A percentile compares a stretch with the other conserved stretches of the same genome.
Evolutionary conservation across 2,113 vertebrate species (phyloP).

Genomic region (Rhineura floridana): DNA sequence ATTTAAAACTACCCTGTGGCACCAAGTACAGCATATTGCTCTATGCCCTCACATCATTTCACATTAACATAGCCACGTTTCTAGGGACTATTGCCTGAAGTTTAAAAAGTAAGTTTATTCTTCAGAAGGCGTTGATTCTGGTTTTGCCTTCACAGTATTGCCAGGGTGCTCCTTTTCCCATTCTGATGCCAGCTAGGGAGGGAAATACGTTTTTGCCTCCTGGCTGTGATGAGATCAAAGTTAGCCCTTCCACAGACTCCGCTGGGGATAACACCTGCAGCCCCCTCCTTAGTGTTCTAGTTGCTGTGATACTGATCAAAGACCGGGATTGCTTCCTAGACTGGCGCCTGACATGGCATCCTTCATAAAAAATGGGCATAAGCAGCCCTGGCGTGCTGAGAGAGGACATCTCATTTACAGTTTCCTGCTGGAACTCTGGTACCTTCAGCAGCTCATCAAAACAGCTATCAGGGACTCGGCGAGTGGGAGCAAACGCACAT

Average conservation of each 20-base stretch:
- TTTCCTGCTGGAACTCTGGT: slow-evolving; percentile 54
- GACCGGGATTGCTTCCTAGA: slow-evolving; percentile 49
- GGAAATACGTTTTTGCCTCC: slow-evolving; percentile 33
- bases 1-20: not conserved
- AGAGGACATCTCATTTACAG: slow-evolving; percentile 64
- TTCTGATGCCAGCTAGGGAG: slow-evolving; percentile 34
- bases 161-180: not conserved
- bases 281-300: slow-evolving; percentile 17
- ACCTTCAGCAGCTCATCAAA: slow-evolving; percentile 60
- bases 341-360: slow-evolving; percentile 21
- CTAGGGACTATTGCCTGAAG: not conserved
- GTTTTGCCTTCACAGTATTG: not conserved
- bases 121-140: no score
- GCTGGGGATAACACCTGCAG: not conserved
- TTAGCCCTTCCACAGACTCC: slow-evolving; percentile 17
- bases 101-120: not conserved
- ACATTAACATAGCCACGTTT: not conserved
- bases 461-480: slow-evolving; percentile 56
- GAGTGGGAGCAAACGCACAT: not conserved
- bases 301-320: slow-evolving; percentile 51
- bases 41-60: not conserved
- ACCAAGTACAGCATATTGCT: not conserved
- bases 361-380: slow-evolving; percentile 55
- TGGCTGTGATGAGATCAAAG: slow-evolving; percentile 14
- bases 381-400: slow-evolving; percentile 18